Percentiles rank a stretch among this genome's conserved stretches.
Conservation (phyloP, 2,888 invertebrate species). For the Volucella inanis region DNA sequence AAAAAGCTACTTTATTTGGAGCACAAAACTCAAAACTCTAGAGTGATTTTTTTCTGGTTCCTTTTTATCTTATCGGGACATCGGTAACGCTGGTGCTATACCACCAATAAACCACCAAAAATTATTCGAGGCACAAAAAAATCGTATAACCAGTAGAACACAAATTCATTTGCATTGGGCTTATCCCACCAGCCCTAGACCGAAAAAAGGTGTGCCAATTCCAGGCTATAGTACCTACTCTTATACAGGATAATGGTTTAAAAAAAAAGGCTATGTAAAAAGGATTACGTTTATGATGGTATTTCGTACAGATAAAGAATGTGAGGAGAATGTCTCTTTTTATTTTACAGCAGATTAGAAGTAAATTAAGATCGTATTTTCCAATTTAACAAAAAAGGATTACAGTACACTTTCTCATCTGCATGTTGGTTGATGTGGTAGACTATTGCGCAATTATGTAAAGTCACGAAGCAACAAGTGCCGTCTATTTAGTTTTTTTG, state of each 20-base stretch:
- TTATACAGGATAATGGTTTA: conserved; percentile 57
- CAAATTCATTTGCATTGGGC: conserved; percentile 58
- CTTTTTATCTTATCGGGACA: no score
- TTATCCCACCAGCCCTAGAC: conserved; percentile 34
- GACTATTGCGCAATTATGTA: conserved; percentile 26
- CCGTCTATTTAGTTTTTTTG: neutral
- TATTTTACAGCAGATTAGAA: conserved; percentile 64
- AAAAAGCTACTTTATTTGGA: no score
- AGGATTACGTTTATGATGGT: conserved; percentile 63
- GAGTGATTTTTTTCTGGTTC: no score
- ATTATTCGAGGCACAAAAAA: conserved; percentile 24
- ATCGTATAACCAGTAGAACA: conserved; percentile 35
- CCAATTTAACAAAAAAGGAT: conserved; percentile 59
- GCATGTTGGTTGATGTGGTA: conserved; percentile 17
- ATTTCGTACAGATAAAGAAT: conserved; percentile 57
- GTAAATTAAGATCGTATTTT: conserved; percentile 66
- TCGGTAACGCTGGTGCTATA: no score
- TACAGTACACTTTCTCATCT: conserved; percentile 30
- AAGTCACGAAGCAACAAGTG: neutral
- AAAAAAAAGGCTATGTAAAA: conserved; percentile 52
- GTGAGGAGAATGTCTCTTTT: conserved; percentile 21
- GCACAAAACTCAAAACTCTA: no score
- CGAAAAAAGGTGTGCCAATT: neutral
- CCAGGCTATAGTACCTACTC: conserved; percentile 12
- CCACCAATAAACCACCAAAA: neutral